These are phyloP conservation scores for Sminthurides aquaticus DNA, from an alignment of 2,888 invertebrate species.

Conservation along the genomic window DNA sequence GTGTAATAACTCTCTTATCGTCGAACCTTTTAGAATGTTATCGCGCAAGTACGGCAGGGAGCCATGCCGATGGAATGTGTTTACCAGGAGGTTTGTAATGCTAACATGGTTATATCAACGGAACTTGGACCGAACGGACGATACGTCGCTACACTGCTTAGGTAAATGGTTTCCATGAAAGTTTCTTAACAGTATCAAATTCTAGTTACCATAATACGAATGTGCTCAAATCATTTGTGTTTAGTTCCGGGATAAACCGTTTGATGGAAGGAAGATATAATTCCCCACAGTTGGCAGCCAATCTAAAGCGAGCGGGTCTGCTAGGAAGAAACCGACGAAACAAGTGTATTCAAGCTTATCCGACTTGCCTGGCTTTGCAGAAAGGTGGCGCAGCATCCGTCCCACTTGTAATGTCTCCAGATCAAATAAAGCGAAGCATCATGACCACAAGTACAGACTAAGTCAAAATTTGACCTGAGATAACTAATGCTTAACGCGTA, in stretches of 20 bases:
- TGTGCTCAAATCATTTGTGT: background rate
- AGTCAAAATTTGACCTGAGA: too few species aligned
- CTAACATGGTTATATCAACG: constrained; percentile 27
- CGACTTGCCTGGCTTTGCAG: background rate
- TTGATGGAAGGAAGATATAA: background rate
- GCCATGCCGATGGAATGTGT: constrained; percentile 34
- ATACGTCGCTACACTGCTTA: constrained; percentile 9
- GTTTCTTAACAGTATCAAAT: background rate
- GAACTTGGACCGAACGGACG: constrained; percentile 28
- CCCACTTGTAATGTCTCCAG: too few species aligned
- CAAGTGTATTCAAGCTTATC: background rate
- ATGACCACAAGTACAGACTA: too few species aligned
- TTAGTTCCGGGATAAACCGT: background rate
- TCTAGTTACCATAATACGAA: background rate
- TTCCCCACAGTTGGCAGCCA: too few species aligned
- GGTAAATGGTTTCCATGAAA: constrained; percentile 7
- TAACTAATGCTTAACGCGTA: too few species aligned
- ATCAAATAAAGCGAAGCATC: too few species aligned
- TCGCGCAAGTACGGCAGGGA: constrained; percentile 35
- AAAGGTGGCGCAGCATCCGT: background rate
- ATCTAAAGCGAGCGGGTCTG: too few species aligned
- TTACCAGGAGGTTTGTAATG: constrained; percentile 31
- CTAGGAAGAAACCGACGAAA: background rate
- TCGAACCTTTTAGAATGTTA: constrained; percentile 27
- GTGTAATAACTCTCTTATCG: too few species aligned